phyloP scores from a whole-genome alignment of 2,797 vertebrate species.

The Galagoides demidoff region DNA sequence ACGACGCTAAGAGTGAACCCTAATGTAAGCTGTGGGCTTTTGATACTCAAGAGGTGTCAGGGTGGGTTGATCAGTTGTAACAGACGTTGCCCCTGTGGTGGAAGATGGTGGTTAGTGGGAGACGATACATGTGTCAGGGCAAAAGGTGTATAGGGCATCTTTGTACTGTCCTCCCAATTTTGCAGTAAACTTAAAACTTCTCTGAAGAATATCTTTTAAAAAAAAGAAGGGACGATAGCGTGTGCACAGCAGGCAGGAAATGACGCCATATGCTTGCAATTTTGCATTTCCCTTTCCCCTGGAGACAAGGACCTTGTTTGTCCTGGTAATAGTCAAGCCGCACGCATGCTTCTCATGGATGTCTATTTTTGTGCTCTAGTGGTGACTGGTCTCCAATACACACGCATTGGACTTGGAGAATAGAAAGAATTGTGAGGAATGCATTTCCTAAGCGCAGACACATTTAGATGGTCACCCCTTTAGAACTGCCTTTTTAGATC shows the following conservation, averaged over 20 bases:
- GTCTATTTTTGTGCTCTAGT: background rate
- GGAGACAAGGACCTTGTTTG: slow-evolving; percentile 37
- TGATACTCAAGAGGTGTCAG: background rate
- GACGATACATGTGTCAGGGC: too few relatives aligned
- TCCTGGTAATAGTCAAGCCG: background rate
- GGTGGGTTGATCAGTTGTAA: background rate
- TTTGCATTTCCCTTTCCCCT: background rate
- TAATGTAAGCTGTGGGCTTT: background rate
- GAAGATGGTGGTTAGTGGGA: background rate
- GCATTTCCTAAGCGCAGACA: background rate
- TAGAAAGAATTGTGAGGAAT: background rate
- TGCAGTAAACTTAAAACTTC: background rate
- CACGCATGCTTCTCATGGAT: background rate
- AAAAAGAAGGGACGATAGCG: background rate
- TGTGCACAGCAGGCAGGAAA: slow-evolving; percentile 4
- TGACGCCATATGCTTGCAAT: background rate
- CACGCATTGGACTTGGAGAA: background rate
- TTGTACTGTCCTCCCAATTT: background rate
- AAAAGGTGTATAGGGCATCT: background rate
- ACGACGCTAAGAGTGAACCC: background rate
- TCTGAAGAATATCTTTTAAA: background rate
- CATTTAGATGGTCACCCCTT: background rate
- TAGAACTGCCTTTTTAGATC: background rate
- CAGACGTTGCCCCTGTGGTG: background rate
- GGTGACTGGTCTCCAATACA: background rate